phyloP scores from a whole-genome alignment of 2,888 invertebrate genomes.

The Trileptium ribeirensis region DNA sequence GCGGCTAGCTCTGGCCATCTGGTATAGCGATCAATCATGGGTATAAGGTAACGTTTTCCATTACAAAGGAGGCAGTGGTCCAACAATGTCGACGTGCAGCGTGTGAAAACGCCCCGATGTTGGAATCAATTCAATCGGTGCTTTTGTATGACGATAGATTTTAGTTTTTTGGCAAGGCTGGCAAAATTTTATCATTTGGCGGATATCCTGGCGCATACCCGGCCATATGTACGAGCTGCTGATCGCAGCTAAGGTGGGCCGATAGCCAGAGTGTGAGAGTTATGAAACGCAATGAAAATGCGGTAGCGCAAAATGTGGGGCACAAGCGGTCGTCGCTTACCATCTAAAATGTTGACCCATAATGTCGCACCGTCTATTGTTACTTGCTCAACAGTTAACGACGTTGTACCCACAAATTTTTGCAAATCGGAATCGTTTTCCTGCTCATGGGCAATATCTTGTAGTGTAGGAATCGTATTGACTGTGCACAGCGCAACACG shows the following conservation, averaged over 20 bases:
- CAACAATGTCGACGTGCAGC: not conserved
- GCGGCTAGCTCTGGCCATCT: not conserved
- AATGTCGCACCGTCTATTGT: not conserved
- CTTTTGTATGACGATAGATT: not conserved
- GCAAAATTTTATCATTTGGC: not conserved
- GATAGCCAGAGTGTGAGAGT: not conserved
- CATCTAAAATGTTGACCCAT: not conserved
- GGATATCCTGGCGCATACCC: not conserved
- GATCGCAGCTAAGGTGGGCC: not conserved
- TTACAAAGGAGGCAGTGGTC: not conserved
- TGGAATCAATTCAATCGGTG: not conserved
- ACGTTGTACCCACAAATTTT: not conserved
- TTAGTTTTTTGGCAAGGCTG: not conserved
- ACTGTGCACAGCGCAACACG: not conserved
- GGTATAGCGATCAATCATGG: not conserved
- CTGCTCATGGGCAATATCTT: not conserved
- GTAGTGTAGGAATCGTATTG: not conserved
- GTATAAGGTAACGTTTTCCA: not conserved
- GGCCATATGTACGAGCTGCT: not conserved
- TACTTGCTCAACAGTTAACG: not conserved
- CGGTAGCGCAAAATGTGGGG: not conserved
- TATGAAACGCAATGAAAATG: not conserved
- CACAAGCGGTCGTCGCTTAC: not conserved
- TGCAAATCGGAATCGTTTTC: not conserved
- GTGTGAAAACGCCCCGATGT: not conserved